A percentile compares a stretch with the other conserved stretches of the same genome.
Conservation (phyloP, 2,113 vertebrate species). For the Mus spicilegus region DNA sequence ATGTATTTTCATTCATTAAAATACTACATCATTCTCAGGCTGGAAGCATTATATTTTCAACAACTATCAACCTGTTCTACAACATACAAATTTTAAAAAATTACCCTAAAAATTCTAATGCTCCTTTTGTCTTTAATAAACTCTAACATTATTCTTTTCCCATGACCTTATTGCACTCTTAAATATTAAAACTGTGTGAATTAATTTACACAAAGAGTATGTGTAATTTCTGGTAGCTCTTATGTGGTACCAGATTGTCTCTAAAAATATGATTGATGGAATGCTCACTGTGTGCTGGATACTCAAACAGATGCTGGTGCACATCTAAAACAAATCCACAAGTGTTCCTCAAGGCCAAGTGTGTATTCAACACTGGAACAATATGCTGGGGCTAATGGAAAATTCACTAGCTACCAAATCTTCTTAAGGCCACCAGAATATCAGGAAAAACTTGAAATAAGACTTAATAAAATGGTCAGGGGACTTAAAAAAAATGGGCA, state of each 20-base stretch:
- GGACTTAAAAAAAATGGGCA: background rate
- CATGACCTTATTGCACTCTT: conserved; percentile 52
- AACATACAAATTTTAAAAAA: background rate
- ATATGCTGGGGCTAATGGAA: background rate
- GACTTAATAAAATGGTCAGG: background rate
- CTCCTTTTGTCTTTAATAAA: conserved; percentile 35
- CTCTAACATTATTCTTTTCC: conserved; percentile 17
- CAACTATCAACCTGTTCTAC: conserved; percentile 38
- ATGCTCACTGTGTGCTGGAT: conserved; percentile 51
- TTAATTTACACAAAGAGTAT: conserved; percentile 63
- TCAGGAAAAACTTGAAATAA: background rate
- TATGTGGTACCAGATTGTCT: conserved; percentile 75
- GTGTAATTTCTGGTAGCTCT: conserved; percentile 76
- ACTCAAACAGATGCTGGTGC: background rate
- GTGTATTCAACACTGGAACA: background rate
- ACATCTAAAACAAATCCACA: conserved; percentile 65
- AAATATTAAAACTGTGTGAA: conserved; percentile 70
- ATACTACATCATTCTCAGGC: conserved; percentile 35
- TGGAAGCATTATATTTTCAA: conserved; percentile 44
- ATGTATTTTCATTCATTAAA: conserved; percentile 50
- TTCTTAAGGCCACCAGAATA: background rate
- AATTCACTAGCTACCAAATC: background rate
- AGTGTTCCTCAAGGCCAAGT: conserved; percentile 22
- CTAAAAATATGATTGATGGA: conserved; percentile 69
- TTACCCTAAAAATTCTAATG: conserved; percentile 41